Evolutionary conservation across 30 jellyfish, hydroid and myxozoan genomes (phyloP).

Genomic region (Turritopsis rubra): DNA sequence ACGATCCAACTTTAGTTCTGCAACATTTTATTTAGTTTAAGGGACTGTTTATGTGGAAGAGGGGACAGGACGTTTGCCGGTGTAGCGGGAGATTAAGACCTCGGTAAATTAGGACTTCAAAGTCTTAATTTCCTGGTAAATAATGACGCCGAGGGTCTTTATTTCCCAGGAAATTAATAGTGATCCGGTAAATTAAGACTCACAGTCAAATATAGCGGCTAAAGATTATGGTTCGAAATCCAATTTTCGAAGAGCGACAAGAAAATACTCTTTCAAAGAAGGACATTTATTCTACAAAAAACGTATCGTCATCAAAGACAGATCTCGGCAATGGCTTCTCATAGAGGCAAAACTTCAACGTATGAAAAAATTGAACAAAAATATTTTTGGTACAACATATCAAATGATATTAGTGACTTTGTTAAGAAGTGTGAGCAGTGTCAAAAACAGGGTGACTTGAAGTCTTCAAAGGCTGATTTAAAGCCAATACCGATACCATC

Average conservation of each 20-base stretch:
- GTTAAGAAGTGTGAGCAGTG: slow-evolving; percentile 12
- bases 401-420: slow-evolving; percentile 18
- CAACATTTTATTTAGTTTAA: too few relatives aligned
- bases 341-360: slow-evolving; percentile 24
- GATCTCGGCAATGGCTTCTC: slow-evolving; percentile 5
- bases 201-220: background rate
- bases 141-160: background rate
- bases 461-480: too few relatives aligned
- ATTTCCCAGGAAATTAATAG: too few relatives aligned
- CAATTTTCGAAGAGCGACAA: slow-evolving; percentile 22
- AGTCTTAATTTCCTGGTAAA: slow-evolving; percentile 24
- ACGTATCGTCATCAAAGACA: slow-evolving; percentile 18
- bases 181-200: too few relatives aligned
- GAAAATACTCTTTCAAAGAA: background rate
- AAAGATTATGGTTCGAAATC: slow-evolving; percentile 1
- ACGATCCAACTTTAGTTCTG: too few relatives aligned
- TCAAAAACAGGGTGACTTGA: slow-evolving; percentile 37
- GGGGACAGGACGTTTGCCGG: too few relatives aligned
- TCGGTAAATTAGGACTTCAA: background rate
- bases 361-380: slow-evolving; percentile 26
- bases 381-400: slow-evolving; percentile 19
- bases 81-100: slow-evolving; percentile 24
- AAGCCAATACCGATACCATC: too few relatives aligned
- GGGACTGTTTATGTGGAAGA: too few relatives aligned
- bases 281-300: slow-evolving; percentile 4